A percentile compares a stretch with the other conserved stretches of the same genome.
These are phyloP conservation scores for Heliconius hewitsoni DNA, from an alignment of 1,140 invertebrate species.

Conservation along the genomic window DNA sequence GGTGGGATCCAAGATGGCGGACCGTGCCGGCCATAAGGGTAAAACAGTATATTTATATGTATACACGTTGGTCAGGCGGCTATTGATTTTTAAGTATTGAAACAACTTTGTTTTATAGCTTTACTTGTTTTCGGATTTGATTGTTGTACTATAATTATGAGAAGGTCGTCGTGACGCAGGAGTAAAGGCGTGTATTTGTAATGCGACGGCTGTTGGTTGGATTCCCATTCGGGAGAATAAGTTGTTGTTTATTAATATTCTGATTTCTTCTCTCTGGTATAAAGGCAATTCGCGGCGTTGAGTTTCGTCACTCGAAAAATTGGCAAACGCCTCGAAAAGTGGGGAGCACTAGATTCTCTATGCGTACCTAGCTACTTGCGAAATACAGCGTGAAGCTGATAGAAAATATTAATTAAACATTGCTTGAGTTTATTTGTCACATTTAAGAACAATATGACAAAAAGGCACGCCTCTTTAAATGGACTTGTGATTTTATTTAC, in stretches of 20 bases:
- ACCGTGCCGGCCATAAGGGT: slow-evolving; percentile 78
- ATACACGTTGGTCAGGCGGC: slow-evolving; percentile 45
- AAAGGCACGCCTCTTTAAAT: neutral
- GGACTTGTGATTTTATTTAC: slow-evolving; percentile 19
- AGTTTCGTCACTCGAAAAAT: neutral
- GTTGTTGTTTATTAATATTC: too few relatives aligned
- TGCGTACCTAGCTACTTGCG: too few relatives aligned
- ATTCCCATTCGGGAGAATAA: too few relatives aligned
- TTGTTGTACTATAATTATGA: neutral
- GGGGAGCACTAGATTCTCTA: too few relatives aligned
- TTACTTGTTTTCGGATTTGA: neutral
- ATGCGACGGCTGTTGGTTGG: too few relatives aligned
- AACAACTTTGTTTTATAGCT: neutral
- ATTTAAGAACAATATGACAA: neutral
- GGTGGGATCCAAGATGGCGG: slow-evolving; percentile 74
- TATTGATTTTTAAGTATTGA: slow-evolving; percentile 29
- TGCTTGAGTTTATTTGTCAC: neutral
- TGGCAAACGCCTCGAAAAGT: too few relatives aligned
- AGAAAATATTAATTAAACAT: too few relatives aligned
- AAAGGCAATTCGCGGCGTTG: neutral
- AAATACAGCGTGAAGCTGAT: too few relatives aligned
- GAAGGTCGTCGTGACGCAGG: too few relatives aligned
- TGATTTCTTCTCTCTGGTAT: too few relatives aligned
- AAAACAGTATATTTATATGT: slow-evolving; percentile 71
- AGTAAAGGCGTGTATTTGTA: too few relatives aligned